Evolutionary conservation across 2,888 invertebrate genomes (phyloP).

Genomic region (Trissoscelio sp.): DNA sequence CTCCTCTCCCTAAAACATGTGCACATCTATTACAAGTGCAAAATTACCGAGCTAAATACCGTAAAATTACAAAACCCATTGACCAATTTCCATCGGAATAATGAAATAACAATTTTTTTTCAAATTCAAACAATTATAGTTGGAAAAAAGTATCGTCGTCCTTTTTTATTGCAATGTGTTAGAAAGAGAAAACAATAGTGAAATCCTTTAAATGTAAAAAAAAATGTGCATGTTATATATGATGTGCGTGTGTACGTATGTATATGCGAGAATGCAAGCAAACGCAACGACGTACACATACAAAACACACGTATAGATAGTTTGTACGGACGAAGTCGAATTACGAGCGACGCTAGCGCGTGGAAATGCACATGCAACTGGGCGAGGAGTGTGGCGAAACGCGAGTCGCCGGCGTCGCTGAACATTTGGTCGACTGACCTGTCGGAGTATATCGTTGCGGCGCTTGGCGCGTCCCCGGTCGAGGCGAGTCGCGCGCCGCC

Average conservation of each 20-base stretch:
- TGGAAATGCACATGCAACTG: constrained; percentile 48
- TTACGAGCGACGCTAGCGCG: constrained; percentile 41
- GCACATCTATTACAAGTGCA: neutral
- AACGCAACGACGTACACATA: neutral
- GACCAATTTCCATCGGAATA: too few species aligned
- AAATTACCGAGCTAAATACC: too few species aligned
- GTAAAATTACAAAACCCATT: too few species aligned
- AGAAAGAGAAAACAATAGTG: neutral
- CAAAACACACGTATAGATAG: neutral
- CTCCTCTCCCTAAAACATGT: neutral
- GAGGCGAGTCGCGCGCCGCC: constrained; percentile 49
- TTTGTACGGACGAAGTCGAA: constrained; percentile 22
- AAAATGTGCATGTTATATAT: neutral
- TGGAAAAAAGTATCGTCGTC: neutral
- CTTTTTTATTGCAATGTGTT: neutral
- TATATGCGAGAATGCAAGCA: neutral
- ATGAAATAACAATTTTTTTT: too few species aligned
- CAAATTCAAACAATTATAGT: too few species aligned
- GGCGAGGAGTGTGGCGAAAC: constrained; percentile 31
- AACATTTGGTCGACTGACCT: constrained; percentile 47
- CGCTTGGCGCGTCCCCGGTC: constrained; percentile 39
- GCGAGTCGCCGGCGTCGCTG: constrained; percentile 30
- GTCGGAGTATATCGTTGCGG: constrained; percentile 32
- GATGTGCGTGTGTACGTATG: neutral
- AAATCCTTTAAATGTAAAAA: neutral